phyloP scores from a whole-genome alignment of 2,797 vertebrate genomes.

The Calcarius lapponicus region DNA sequence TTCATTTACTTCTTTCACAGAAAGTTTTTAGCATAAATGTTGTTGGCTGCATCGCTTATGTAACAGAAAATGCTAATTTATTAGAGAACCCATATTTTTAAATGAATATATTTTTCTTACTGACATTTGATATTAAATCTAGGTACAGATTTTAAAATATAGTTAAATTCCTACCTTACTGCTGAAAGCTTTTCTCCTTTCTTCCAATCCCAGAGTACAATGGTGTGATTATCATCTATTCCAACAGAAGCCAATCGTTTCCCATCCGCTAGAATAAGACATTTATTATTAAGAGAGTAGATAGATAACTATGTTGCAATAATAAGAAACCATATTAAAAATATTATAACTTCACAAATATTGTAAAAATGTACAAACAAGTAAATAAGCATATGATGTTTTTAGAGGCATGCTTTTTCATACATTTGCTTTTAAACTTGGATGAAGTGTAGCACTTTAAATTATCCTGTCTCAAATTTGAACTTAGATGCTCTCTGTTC shows the following conservation, averaged over 20 bases:
- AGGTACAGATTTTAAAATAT: background rate
- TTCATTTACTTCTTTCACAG: background rate
- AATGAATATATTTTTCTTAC: background rate
- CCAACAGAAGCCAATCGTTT: constrained; percentile 95
- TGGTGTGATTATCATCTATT: constrained; percentile 93
- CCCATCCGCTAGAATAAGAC: constrained; percentile 86
- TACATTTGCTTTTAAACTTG: background rate
- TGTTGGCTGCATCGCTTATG: background rate
- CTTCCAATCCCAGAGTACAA: constrained; percentile 98
- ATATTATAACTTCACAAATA: background rate
- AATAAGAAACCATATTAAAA: background rate
- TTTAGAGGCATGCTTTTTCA: background rate
- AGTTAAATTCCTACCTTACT: constrained; percentile 80
- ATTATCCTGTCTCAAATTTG: background rate
- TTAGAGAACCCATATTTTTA: background rate
- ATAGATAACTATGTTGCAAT: constrained; percentile 21
- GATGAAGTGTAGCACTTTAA: background rate
- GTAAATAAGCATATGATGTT: background rate
- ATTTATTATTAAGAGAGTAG: constrained; percentile 46
- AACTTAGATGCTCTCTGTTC: background rate
- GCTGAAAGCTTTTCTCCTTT: constrained; percentile 96
- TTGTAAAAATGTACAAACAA: background rate
- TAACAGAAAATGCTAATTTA: background rate
- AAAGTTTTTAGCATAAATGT: background rate
- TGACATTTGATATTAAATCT: background rate